Percentiles rank a stretch among this genome's conserved stretches.
Evolutionary conservation across 2,888 invertebrate species (phyloP).

Genomic region (Salticus scenicus): DNA sequence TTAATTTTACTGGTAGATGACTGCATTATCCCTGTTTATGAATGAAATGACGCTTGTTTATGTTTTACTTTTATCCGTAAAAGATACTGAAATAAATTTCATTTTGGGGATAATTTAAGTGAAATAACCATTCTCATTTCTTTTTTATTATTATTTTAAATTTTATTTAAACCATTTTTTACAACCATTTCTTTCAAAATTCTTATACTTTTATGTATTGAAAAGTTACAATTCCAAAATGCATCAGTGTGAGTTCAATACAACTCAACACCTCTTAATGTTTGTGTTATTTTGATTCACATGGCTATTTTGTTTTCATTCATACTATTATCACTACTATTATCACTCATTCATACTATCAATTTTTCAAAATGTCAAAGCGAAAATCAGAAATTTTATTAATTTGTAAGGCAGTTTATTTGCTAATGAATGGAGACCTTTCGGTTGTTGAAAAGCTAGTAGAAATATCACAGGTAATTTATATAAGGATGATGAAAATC

Average conservation of each 20-base stretch:
- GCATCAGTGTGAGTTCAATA: slow-evolving; percentile 7
- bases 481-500: neutral
- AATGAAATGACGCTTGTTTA: slow-evolving; percentile 9
- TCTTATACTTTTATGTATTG: neutral
- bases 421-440: neutral
- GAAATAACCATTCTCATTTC: neutral
- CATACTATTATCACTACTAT: neutral
- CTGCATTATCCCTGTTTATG: neutral
- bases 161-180: no score
- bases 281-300: neutral
- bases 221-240: neutral
- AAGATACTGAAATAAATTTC: slow-evolving; percentile 1
- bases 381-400: slow-evolving; percentile 5
- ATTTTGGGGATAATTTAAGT: neutral
- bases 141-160: neutral
- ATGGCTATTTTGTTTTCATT: no score
- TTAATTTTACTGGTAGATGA: neutral
- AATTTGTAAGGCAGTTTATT: slow-evolving; percentile 2
- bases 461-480: slow-evolving; percentile 10
- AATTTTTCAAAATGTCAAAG: slow-evolving; percentile 5
- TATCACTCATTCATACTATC: neutral
- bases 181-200: no score
- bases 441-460: neutral
- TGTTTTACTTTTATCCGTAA: neutral
- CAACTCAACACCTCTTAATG: neutral